These are phyloP conservation scores for Peromyscus aztecus DNA, from an alignment of 2,797 vertebrate species.

Conservation along the genomic window DNA sequence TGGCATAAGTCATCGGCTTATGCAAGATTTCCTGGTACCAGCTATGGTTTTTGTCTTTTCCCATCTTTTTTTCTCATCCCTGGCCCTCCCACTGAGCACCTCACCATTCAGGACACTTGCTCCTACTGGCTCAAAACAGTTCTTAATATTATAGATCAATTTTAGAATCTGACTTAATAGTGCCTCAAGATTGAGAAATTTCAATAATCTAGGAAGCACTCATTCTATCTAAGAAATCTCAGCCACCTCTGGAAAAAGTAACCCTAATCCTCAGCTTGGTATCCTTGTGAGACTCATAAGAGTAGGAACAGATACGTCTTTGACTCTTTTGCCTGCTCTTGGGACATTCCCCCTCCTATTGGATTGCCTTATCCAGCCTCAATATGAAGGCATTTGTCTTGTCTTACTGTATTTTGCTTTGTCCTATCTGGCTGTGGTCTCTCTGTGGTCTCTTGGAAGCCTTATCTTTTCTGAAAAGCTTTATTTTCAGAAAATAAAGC, in stretches of 20 bases:
- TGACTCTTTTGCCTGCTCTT: not conserved
- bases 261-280: not conserved
- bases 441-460: not conserved
- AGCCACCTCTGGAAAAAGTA: not conserved
- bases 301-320: not conserved
- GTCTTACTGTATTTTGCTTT: not conserved
- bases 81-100: not conserved
- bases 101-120: too few species aligned
- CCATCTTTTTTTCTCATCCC: not conserved
- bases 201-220: not conserved
- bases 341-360: not conserved
- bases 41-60: not conserved
- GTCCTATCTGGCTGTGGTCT: not conserved
- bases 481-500: too few species aligned
- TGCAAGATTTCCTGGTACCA: not conserved
- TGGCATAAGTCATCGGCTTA: not conserved
- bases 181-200: not conserved
- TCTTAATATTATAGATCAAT: not conserved
- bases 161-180: not conserved
- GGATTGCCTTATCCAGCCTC: not conserved
- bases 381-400: not conserved
- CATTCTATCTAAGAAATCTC: not conserved
- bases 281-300: not conserved
- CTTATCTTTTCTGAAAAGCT: not conserved
- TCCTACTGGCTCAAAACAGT: not conserved